Conservation (phyloP, 2,888 invertebrate genomes). For the Thecocarcelia acutangulata region DNA sequence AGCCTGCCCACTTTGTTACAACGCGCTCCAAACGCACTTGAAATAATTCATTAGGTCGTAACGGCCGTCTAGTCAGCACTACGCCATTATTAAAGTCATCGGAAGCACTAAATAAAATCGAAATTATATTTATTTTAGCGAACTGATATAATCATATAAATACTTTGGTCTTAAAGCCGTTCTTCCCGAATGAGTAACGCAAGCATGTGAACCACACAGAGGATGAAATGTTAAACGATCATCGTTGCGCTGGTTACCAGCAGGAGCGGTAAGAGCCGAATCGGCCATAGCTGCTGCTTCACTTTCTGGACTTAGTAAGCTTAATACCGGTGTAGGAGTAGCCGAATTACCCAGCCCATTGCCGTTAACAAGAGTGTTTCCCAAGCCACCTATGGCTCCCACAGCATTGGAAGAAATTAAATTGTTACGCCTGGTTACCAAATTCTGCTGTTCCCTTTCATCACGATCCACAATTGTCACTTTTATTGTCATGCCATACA, state of each 20-base stretch:
- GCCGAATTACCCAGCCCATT: conserved; percentile 70
- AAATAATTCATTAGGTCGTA: conserved; percentile 94
- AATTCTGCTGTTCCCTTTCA: conserved; percentile 88
- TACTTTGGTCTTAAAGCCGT: conserved; percentile 96
- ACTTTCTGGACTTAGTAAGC: conserved; percentile 79
- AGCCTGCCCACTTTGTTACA: conserved; percentile 97
- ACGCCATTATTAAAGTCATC: conserved; percentile 97
- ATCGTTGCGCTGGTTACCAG: conserved; percentile 80
- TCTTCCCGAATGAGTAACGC: conserved; percentile 93
- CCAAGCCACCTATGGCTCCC: conserved; percentile 46
- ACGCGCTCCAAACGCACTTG: conserved; percentile 95
- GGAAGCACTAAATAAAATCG: conserved; percentile 84
- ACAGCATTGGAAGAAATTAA: conserved; percentile 78
- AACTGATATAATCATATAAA: conserved; percentile 74
- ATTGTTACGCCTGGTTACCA: conserved; percentile 87
- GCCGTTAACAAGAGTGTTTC: conserved; percentile 63
- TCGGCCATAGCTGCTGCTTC: conserved; percentile 75
- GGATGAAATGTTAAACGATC: conserved; percentile 93
- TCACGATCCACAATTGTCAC: conserved; percentile 93
- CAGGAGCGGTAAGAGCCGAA: conserved; percentile 72
- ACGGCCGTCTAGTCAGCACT: conserved; percentile 91
- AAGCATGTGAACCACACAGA: conserved; percentile 95
- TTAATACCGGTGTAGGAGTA: conserved; percentile 76
- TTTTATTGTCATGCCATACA: conserved; percentile 96
- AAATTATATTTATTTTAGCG: too few species aligned